Percentiles rank a stretch among this genome's conserved stretches.
Evolutionary conservation across 2,888 invertebrate species (phyloP).

Genomic region (Polymixis flavicincta): DNA sequence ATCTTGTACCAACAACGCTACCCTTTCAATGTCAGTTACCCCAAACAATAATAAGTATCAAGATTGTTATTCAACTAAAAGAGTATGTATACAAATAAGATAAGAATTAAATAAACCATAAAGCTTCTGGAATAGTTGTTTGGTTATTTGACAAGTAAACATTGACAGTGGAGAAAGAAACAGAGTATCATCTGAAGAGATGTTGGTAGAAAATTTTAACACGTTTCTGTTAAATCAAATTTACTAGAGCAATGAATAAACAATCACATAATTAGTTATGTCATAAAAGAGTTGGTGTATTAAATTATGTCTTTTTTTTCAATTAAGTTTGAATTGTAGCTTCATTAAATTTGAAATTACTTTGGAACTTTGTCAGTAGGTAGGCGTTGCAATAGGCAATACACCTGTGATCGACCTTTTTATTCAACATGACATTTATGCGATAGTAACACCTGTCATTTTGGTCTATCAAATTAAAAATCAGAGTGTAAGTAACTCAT

Average conservation of each 20-base stretch:
- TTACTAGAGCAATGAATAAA: neutral
- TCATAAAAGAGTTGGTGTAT: neutral
- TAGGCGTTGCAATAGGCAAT: no score
- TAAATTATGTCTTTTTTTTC: neutral
- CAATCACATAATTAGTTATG: neutral
- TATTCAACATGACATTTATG: no score
- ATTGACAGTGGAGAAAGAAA: slow-evolving; percentile 21
- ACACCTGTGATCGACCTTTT: no score
- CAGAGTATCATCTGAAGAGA: neutral
- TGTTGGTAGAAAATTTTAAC: slow-evolving; percentile 43
- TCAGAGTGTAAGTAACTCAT: no score
- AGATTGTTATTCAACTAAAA: neutral
- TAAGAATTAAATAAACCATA: slow-evolving; percentile 24
- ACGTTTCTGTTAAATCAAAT: slow-evolving; percentile 32
- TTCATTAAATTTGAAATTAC: neutral
- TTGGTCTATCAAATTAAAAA: no score
- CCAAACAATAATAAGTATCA: slow-evolving; percentile 3
- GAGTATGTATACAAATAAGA: slow-evolving; percentile 6
- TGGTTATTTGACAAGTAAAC: slow-evolving; percentile 9
- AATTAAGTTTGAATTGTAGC: neutral
- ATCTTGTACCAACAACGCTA: no score
- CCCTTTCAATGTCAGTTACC: neutral
- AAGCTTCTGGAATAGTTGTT: neutral
- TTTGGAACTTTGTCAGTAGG: no score
- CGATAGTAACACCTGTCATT: no score